These are phyloP conservation scores for Amblyjoppa fuscipennis DNA, from an alignment of 2,888 invertebrate genomes.

Conservation along the genomic window DNA sequence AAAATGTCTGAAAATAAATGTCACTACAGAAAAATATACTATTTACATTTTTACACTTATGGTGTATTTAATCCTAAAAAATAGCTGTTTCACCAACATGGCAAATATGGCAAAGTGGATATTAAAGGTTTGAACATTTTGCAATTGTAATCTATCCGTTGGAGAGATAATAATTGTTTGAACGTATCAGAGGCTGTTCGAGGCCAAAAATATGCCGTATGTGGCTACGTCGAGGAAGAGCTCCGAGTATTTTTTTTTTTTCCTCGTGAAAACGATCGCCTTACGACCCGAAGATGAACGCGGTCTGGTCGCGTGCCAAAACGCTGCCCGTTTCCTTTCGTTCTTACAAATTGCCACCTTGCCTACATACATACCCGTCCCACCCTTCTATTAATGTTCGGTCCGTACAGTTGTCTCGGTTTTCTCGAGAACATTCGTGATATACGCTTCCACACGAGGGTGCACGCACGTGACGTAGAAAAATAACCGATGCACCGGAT, in stretches of 20 bases:
- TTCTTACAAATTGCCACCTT: slow-evolving; percentile 66
- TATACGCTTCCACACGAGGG: slow-evolving; percentile 27
- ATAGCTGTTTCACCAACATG: too few species aligned
- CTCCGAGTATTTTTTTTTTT: slow-evolving; percentile 32
- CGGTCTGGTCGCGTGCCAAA: slow-evolving; percentile 63
- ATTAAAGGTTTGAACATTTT: too few species aligned
- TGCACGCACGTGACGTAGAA: slow-evolving; percentile 46
- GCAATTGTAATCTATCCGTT: too few species aligned
- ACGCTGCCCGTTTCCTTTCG: slow-evolving; percentile 47
- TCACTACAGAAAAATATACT: too few species aligned
- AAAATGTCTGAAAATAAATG: too few species aligned
- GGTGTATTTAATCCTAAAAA: too few species aligned
- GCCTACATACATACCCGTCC: slow-evolving; percentile 1
- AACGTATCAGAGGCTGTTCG: neutral
- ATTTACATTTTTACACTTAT: too few species aligned
- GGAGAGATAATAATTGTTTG: neutral
- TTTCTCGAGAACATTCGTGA: slow-evolving; percentile 38
- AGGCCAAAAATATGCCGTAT: neutral
- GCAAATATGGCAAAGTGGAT: too few species aligned
- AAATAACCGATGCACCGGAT: slow-evolving; percentile 56
- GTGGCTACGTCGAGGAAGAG: neutral
- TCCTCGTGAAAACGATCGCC: neutral
- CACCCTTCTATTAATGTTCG: slow-evolving; percentile 20
- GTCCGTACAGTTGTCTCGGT: slow-evolving; percentile 6
- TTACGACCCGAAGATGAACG: slow-evolving; percentile 43